Evolutionary conservation across 2,888 invertebrate genomes (phyloP).

Genomic region (Microctonus brassicae): DNA sequence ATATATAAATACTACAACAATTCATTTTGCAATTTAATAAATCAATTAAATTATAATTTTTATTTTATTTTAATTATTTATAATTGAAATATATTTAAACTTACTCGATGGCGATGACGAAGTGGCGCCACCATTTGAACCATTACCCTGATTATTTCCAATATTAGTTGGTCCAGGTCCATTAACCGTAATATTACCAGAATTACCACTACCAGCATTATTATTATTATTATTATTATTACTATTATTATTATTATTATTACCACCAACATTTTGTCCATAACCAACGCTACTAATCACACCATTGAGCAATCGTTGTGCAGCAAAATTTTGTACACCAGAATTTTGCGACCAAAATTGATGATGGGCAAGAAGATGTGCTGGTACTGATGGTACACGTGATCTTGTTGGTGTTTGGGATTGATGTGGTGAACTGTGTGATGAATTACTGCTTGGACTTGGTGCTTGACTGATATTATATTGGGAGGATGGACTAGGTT

Average conservation of each 20-base stretch:
- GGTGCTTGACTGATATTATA: conserved; percentile 60
- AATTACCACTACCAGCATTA: conserved; percentile 27
- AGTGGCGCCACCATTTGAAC: conserved; percentile 49
- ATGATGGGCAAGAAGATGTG: conserved; percentile 71
- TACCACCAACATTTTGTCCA: conserved; percentile 59
- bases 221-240: conserved; percentile 43
- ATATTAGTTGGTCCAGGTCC: conserved; percentile 35
- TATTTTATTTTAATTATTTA: not conserved
- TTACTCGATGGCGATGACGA: conserved; percentile 45
- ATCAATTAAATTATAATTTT: not conserved
- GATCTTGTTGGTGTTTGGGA: conserved; percentile 57
- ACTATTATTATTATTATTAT: conserved; percentile 51
- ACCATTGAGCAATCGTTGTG: conserved; percentile 66
- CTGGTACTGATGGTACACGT: conserved; percentile 71
- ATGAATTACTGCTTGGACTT: conserved; percentile 59
- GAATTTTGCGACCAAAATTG: conserved; percentile 67
- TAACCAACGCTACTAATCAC: conserved; percentile 66
- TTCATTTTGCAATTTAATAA: no score
- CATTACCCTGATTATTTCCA: conserved; percentile 50
- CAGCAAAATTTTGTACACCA: conserved; percentile 64
- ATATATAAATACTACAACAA: no score
- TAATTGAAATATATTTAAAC: conserved; percentile 21
- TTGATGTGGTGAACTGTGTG: conserved; percentile 42
- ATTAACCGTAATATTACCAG: conserved; percentile 42
- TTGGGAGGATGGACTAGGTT: conserved; percentile 65